A percentile compares a stretch with the other conserved stretches of the same genome.
Conservation (phyloP, 2,113 vertebrate genomes). For the Argyrosomus japonicus region DNA sequence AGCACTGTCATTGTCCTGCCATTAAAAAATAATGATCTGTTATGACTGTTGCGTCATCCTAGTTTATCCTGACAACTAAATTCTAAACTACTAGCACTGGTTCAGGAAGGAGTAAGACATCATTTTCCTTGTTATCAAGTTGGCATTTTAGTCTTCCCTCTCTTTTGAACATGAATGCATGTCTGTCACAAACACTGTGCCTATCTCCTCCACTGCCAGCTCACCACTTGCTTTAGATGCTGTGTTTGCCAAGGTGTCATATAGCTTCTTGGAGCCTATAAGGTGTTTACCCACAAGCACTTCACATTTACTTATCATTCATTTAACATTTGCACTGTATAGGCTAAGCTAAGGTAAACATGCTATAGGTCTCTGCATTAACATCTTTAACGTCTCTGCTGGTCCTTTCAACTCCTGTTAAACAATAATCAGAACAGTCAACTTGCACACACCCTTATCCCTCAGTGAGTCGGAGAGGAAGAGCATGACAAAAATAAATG, state of each 20-base stretch:
- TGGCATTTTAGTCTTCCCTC: constrained; percentile 78
- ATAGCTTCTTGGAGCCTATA: background rate
- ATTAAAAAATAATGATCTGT: constrained; percentile 60
- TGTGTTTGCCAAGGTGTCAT: background rate
- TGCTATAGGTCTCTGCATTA: background rate
- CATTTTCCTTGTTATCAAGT: constrained; percentile 70
- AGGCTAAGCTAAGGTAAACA: constrained; percentile 17
- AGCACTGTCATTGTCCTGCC: constrained; percentile 67
- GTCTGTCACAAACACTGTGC: constrained; percentile 46
- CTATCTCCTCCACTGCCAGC: constrained; percentile 30
- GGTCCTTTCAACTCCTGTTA: constrained; percentile 7
- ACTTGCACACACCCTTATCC: background rate
- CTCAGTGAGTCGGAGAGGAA: background rate
- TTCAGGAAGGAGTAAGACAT: constrained; percentile 8
- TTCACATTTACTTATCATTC: constrained; percentile 57
- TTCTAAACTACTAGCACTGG: constrained; percentile 7
- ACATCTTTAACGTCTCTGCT: background rate
- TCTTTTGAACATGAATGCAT: constrained; percentile 50
- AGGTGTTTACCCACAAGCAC: constrained; percentile 12
- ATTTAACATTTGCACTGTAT: constrained; percentile 49
- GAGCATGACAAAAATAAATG: constrained; percentile 1
- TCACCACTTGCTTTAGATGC: background rate
- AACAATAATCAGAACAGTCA: background rate
- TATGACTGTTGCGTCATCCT: constrained; percentile 48
- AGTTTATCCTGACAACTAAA: constrained; percentile 42